Evolutionary conservation across 1,140 invertebrate genomes (phyloP), one percentile per base, ranked within the genome.

Genomic region (Bombus impatiens): DNA sequence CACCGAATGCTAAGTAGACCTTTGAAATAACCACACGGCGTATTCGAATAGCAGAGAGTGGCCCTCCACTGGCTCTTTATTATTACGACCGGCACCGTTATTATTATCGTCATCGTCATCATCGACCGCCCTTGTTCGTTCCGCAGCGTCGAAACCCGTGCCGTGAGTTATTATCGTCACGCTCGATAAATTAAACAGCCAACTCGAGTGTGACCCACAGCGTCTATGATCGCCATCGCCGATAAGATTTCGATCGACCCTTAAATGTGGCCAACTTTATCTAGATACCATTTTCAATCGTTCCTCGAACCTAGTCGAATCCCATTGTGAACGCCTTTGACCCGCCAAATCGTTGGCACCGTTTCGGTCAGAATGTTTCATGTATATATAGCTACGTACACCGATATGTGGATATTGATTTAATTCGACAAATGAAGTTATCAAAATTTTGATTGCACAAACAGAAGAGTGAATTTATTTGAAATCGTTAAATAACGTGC

Each of bases 1-100:
- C 95, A 95, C 93, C 92, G 94, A 95, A 95, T 95, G 94, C 92
- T 94, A 95, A 95, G 94, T 93, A 95, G 94, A 94, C 92, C 92
- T 93, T 93, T 92, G 90, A 94, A 94, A 93, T 91, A 67, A 87
- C 90, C 90, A 91, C 89, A 91, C 92, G 91, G 90, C 91, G 84
- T 86, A 89, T 91, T 88, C 92, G 85, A 90, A 82, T 85, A 84
- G 86, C 78, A 65, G 84, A 75, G 57, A 72, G 86, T 78, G 76
- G 72, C 72, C 70, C 67, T 84, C 65, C 82, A 15, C 44, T 53
- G 35, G 22, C 75, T 18, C 82, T 85, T 85, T 81, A 75, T 88
- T 87, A 86, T 78, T 82, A 86, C 83, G 71, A 78, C 86, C 78
- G 65, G 78, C 62, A 62, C 71, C 79, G 75, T 91, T 82, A 86